Percentiles rank a stretch among this genome's conserved stretches.
These are phyloP conservation scores for Agrotis segetum DNA, from an alignment of 2,888 invertebrate species.

Conservation along the genomic window DNA sequence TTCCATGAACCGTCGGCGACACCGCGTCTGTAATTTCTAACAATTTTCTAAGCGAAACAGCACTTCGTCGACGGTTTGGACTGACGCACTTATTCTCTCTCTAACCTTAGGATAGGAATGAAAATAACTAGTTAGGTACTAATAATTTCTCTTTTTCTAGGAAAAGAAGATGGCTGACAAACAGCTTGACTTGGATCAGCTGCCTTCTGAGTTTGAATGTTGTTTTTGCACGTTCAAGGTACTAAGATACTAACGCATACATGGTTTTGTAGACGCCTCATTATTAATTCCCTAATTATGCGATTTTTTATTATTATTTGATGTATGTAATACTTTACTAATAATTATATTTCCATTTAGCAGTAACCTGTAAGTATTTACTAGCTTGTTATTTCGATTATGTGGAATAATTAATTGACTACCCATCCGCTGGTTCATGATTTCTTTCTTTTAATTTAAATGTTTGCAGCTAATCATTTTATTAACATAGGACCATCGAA, in stretches of 20 bases:
- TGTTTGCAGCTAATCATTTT: slow-evolving; percentile 57
- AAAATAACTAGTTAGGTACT: slow-evolving; percentile 73
- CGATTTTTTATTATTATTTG: slow-evolving; percentile 53
- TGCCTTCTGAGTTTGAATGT: slow-evolving; percentile 99
- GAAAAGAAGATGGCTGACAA: slow-evolving; percentile 94
- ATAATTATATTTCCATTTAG: slow-evolving; percentile 71
- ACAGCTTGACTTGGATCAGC: slow-evolving; percentile 95
- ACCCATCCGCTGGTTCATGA: slow-evolving; percentile 53
- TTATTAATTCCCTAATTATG: slow-evolving; percentile 61
- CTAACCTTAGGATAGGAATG: slow-evolving; percentile 43
- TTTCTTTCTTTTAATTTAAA: slow-evolving; percentile 58
- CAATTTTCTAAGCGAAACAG: slow-evolving; percentile 29
- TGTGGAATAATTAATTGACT: slow-evolving; percentile 46
- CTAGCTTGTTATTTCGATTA: slow-evolving; percentile 55
- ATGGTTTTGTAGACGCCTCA: slow-evolving; percentile 50
- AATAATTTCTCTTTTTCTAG: slow-evolving; percentile 90
- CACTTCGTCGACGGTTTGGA: slow-evolving; percentile 53
- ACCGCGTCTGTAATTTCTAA: slow-evolving; percentile 19
- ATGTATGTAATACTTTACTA: slow-evolving; percentile 57
- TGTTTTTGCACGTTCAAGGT: slow-evolving; percentile 99
- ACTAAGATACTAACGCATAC: slow-evolving; percentile 87
- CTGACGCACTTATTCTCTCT: slow-evolving; percentile 41
- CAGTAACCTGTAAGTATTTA: slow-evolving; percentile 73
- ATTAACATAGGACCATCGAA: slow-evolving; percentile 57
- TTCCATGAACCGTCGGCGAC: slow-evolving; percentile 45